These are phyloP conservation scores for Tetanocera ferruginea DNA, from an alignment of 2,888 invertebrate species.

Conservation along the genomic window DNA sequence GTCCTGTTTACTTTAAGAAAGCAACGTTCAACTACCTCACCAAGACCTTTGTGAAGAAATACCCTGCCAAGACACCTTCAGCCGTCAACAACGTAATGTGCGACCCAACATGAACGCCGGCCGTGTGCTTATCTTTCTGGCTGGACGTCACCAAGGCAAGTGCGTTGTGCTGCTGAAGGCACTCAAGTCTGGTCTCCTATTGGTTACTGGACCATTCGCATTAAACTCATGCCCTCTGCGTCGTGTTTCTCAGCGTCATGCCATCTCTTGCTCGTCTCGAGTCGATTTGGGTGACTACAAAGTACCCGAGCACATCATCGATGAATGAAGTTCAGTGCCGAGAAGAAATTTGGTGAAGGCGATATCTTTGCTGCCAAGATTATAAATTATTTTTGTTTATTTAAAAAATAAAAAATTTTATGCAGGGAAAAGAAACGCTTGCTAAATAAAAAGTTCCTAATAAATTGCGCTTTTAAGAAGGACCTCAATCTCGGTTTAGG, in stretches of 20 bases:
- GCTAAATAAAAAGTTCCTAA: too few relatives aligned
- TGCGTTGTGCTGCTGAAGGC: slow-evolving; percentile 94
- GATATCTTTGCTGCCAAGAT: slow-evolving; percentile 96
- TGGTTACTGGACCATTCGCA: slow-evolving; percentile 93
- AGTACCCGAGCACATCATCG: slow-evolving; percentile 88
- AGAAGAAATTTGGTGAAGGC: slow-evolving; percentile 88
- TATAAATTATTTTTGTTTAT: too few relatives aligned
- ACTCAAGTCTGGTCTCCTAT: slow-evolving; percentile 88
- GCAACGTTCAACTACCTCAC: too few relatives aligned
- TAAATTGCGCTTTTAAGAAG: too few relatives aligned
- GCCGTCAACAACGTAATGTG: slow-evolving; percentile 82
- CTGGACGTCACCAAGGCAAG: too few relatives aligned
- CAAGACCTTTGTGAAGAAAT: too few relatives aligned
- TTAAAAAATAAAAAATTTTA: too few relatives aligned
- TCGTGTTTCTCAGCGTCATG: slow-evolving; percentile 94
- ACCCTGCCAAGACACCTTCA: slow-evolving; percentile 82
- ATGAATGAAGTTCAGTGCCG: slow-evolving; percentile 80
- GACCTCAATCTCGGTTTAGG: too few relatives aligned
- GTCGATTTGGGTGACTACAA: slow-evolving; percentile 85
- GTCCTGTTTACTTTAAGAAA: too few relatives aligned
- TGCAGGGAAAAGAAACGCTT: too few relatives aligned
- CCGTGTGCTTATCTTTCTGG: slow-evolving; percentile 92
- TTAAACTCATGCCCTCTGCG: slow-evolving; percentile 96
- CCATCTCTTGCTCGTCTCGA: slow-evolving; percentile 93
- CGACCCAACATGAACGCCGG: slow-evolving; percentile 88